A percentile compares a stretch with the other conserved stretches of the same genome.
Evolutionary conservation across 2,888 invertebrate genomes (phyloP).

Genomic region (Eledone cirrhosa): DNA sequence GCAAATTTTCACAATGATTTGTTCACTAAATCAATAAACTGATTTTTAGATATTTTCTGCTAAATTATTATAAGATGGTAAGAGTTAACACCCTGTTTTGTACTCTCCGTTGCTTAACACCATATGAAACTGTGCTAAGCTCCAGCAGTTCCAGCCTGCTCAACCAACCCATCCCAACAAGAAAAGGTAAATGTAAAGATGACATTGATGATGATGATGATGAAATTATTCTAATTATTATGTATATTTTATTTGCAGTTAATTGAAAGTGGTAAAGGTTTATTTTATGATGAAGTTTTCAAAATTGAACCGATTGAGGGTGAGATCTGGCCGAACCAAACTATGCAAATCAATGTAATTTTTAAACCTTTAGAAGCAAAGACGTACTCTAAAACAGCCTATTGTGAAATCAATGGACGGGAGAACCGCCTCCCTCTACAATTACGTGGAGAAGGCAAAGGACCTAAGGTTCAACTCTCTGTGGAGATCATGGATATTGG

Average conservation of each 20-base stretch:
- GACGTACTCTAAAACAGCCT: constrained; percentile 62
- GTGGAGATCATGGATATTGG: constrained; percentile 65
- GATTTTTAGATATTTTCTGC: too few species aligned
- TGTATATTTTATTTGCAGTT: constrained; percentile 51
- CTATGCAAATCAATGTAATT: constrained; percentile 61
- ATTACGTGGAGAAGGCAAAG: constrained; percentile 65
- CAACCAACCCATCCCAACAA: too few species aligned
- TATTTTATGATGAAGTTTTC: constrained; percentile 64
- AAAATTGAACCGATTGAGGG: constrained; percentile 65
- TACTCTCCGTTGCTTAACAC: too few species aligned
- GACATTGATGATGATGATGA: too few species aligned
- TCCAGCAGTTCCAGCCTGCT: too few species aligned
- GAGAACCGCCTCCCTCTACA: constrained; percentile 64
- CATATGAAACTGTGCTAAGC: too few species aligned
- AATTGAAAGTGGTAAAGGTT: constrained; percentile 57
- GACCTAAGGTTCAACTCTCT: constrained; percentile 65
- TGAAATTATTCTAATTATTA: too few species aligned
- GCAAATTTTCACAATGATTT: too few species aligned
- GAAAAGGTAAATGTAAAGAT: too few species aligned
- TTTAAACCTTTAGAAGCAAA: constrained; percentile 65
- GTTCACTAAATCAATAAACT: too few species aligned
- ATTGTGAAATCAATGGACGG: constrained; percentile 66
- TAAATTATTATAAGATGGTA: too few species aligned
- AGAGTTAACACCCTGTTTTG: too few species aligned
- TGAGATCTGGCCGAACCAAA: constrained; percentile 67